Percentiles rank a stretch among this genome's conserved stretches.
phyloP scores from a whole-genome alignment of 2,888 invertebrate species.

The Apamea anceps region DNA sequence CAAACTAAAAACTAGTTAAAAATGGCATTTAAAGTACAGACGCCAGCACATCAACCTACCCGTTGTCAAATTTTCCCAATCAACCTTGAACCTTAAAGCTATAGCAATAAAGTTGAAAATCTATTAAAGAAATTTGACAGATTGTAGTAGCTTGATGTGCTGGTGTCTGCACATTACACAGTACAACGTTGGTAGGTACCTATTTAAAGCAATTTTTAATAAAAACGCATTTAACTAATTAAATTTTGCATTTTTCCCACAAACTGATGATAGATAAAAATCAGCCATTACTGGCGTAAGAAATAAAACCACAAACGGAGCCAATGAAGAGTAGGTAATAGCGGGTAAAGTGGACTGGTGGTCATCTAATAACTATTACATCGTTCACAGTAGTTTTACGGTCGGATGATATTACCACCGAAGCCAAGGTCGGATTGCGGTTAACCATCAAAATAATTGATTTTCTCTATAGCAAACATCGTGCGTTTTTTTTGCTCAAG shows the following conservation, averaged over 20 bases:
- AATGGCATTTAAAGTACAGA: not conserved
- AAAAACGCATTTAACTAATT: conserved; percentile 36
- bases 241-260: conserved; percentile 49
- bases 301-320: conserved; percentile 59
- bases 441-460: conserved; percentile 58
- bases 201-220: not conserved
- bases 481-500: conserved; percentile 14
- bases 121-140: no score
- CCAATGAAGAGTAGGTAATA: conserved; percentile 38
- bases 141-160: no score
- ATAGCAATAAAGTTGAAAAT: no score
- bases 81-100: no score
- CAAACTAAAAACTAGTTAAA: not conserved
- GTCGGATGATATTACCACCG: conserved; percentile 57
- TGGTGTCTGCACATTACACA: not conserved
- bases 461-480: conserved; percentile 52
- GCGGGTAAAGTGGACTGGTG: conserved; percentile 47
- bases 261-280: conserved; percentile 40
- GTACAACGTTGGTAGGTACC: not conserved
- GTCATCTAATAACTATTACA: conserved; percentile 66
- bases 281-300: conserved; percentile 32
- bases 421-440: conserved; percentile 61
- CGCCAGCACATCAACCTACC: no score
- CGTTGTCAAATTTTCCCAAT: no score
- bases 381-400: conserved; percentile 62